phyloP scores from a whole-genome alignment of 1,140 invertebrate genomes.

The Stenopsyche tienmushanensis region DNA sequence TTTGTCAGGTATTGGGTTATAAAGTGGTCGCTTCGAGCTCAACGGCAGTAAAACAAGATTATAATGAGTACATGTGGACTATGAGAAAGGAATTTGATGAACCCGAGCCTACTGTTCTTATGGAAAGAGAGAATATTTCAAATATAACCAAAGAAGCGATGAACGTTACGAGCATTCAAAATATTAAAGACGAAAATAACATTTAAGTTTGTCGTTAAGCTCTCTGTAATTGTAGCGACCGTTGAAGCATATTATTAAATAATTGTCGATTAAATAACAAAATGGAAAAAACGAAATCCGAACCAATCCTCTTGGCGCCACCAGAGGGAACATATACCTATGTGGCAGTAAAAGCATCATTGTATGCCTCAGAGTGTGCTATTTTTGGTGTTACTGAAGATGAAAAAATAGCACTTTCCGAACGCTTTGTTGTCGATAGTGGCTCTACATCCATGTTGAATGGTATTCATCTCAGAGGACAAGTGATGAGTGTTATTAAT shows the following conservation, averaged over 20 bases:
- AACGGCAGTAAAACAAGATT: constrained; percentile 80
- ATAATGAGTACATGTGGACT: constrained; percentile 90
- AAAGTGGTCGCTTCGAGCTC: constrained; percentile 83
- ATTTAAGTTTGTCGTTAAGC: constrained; percentile 8
- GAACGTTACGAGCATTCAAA: constrained; percentile 49
- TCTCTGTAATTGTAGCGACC: too few relatives aligned
- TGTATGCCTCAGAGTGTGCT: constrained; percentile 68
- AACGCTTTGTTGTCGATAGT: constrained; percentile 65
- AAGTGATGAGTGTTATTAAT: constrained; percentile 68
- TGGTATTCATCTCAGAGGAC: constrained; percentile 66
- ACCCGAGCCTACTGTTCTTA: constrained; percentile 67
- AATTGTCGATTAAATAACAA: not conserved
- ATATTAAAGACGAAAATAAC: constrained; percentile 50
- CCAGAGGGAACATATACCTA: constrained; percentile 62
- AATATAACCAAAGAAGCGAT: constrained; percentile 61
- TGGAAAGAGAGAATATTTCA: constrained; percentile 61
- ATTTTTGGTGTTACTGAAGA: constrained; percentile 72
- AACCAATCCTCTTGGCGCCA: constrained; percentile 12
- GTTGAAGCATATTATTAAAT: not conserved
- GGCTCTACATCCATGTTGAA: constrained; percentile 58
- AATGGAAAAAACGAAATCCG: constrained; percentile 19
- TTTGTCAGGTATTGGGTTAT: constrained; percentile 72
- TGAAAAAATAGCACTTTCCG: constrained; percentile 65
- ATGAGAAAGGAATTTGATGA: constrained; percentile 85
- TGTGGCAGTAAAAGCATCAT: constrained; percentile 73